Conservation (phyloP, 2,797 vertebrate species). For the Anableps anableps region DNA sequence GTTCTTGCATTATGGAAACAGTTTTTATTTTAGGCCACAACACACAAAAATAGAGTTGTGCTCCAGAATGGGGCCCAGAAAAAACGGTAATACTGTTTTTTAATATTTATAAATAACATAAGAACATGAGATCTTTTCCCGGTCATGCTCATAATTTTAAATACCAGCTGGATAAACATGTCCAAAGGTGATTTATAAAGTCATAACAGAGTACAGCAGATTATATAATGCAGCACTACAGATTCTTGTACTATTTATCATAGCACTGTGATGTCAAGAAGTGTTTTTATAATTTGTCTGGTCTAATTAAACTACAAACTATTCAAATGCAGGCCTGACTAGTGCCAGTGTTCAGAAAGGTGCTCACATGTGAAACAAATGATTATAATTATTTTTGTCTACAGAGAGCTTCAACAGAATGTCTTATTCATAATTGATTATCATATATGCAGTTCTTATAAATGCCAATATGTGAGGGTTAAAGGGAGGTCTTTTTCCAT, state of each 20-base stretch:
- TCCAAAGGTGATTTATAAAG: neutral
- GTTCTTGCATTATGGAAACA: neutral
- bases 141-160: neutral
- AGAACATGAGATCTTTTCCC: neutral
- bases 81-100: constrained; percentile 4
- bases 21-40: neutral
- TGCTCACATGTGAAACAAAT: neutral
- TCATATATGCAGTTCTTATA: neutral
- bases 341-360: constrained; percentile 6
- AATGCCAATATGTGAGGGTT: neutral
- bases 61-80: neutral
- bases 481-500: no score
- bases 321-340: neutral
- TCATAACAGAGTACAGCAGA: neutral
- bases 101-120: neutral
- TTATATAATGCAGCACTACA: neutral
- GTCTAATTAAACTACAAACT: neutral
- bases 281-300: neutral
- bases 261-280: neutral
- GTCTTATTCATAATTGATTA: neutral
- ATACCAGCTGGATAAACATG: neutral
- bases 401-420: neutral
- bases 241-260: neutral
- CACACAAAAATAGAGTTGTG: neutral
- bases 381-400: neutral